Evolutionary conservation across 1,140 invertebrate genomes (phyloP).

Genomic region (Steinernema khuongi): DNA sequence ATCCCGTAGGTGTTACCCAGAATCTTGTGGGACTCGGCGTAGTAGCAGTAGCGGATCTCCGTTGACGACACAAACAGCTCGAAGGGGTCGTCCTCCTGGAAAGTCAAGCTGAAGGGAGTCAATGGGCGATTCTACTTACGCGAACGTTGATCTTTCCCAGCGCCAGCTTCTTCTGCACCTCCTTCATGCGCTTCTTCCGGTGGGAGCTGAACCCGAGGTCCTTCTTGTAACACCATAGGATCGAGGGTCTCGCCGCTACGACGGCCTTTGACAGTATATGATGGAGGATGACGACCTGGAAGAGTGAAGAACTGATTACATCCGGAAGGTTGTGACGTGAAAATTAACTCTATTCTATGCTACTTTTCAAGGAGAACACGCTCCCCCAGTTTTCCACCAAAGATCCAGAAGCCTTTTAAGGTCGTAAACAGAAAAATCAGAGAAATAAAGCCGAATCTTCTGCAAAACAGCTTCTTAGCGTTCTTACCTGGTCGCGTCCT

Average conservation of each 20-base stretch:
- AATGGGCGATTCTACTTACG: constrained; percentile 28
- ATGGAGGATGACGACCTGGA: constrained; percentile 84
- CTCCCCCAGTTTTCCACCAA: no score
- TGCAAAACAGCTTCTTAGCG: constrained; percentile 10
- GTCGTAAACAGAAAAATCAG: no score
- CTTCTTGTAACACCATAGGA: constrained; percentile 98
- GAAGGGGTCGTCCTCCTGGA: constrained; percentile 89
- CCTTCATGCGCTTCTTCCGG: constrained; percentile 83
- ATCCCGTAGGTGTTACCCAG: constrained; percentile 95
- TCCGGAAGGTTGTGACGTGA: no score
- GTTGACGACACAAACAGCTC: constrained; percentile 92
- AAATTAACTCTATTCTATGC: no score
- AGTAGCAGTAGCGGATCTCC: constrained; percentile 93
- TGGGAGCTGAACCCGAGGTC: constrained; percentile 88
- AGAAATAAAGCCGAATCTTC: no score
- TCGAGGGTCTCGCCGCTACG: constrained; percentile 78
- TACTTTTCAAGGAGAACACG: no score
- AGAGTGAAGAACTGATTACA: no score
- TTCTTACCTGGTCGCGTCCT: constrained; percentile 81
- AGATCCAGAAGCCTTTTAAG: no score
- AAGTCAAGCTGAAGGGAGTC: constrained; percentile 10
- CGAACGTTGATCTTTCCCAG: constrained; percentile 75
- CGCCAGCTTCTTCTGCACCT: constrained; percentile 78
- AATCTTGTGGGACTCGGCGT: constrained; percentile 92
- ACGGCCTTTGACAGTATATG: constrained; percentile 91